Evolutionary conservation across 2,113 vertebrate species (phyloP), one percentile per base, ranked within the genome.

Genomic region (Scortum barcoo): DNA sequence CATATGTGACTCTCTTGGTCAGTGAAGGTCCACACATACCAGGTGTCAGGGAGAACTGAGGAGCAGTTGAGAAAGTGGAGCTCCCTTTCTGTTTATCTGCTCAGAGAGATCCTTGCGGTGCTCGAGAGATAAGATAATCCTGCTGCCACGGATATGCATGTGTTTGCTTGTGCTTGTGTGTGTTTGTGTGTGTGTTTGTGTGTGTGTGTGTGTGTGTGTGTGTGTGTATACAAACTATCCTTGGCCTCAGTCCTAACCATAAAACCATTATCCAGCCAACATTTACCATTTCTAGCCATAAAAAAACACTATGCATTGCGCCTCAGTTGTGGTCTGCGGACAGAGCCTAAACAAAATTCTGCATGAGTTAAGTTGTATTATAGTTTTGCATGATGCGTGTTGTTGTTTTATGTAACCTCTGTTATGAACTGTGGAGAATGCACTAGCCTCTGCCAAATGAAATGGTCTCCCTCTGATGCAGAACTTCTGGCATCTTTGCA

Each of bases 1-100:
- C 16, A n/a, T 66, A 20, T 33, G 7, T 48, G 65, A 13, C 9
- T 53, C 46, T 44, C 53, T 72, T 12, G 30, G 44, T 5, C 24
- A 26, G 58, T n/a, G 9, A 7, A 77, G 57, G 28, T n/a, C 14
- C 2, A 28, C 8, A 40, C 24, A 71, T 50, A 46, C 8, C n/a
- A 56, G 40, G 70, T 73, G 46, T 42, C 81, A 20, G 16, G 53
- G 26, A 38, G 44, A 66, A 28, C 56, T 51, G 16, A 58, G 58
- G 22, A 80, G 70, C 61, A 65, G 63, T 20, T n/a, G 61, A 84
- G 77, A 89, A 84, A 83, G 85, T 77, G 58, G 61, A 69, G 33
- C 22, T 53, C 33, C 71, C 70, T 90, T 89, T 83, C 84, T 89
- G 84, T 90, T 92, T 87, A 86, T 86, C 87, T n/a, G n/a, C 67